Conservation (phyloP, 2,888 invertebrate species). For the Hypolimnas misippus region DNA sequence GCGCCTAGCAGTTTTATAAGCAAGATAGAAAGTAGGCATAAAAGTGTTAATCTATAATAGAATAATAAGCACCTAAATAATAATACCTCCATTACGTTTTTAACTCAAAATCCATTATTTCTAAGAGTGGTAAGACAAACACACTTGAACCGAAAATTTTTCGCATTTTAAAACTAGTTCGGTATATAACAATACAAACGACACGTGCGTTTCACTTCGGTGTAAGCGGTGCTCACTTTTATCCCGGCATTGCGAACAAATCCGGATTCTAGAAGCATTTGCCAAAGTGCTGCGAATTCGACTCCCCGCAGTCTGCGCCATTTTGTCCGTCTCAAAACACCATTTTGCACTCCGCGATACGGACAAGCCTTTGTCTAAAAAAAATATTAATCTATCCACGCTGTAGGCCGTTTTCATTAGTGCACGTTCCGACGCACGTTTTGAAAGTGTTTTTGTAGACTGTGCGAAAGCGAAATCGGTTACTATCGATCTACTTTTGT, state of each 20-base stretch:
- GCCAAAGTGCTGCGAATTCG: slow-evolving; percentile 67
- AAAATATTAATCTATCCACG: slow-evolving; percentile 45
- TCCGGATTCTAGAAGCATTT: slow-evolving; percentile 75
- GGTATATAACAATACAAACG: neutral
- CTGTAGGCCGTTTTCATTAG: slow-evolving; percentile 44
- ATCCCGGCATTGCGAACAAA: slow-evolving; percentile 65
- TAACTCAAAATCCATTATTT: too few relatives aligned
- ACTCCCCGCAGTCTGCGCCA: slow-evolving; percentile 60
- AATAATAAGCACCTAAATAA: too few relatives aligned
- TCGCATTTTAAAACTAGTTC: neutral
- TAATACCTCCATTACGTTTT: too few relatives aligned
- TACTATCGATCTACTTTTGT: slow-evolving; percentile 29
- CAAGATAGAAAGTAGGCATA: too few relatives aligned
- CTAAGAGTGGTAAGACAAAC: too few relatives aligned
- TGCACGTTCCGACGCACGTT: slow-evolving; percentile 33
- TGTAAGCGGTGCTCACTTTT: slow-evolving; percentile 56
- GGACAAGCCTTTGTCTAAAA: slow-evolving; percentile 47
- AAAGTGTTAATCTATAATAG: too few relatives aligned
- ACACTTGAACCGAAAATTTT: neutral
- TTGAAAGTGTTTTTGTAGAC: slow-evolving; percentile 18
- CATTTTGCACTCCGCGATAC: slow-evolving; percentile 69
- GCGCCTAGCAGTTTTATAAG: too few relatives aligned
- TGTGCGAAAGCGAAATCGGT: slow-evolving; percentile 36
- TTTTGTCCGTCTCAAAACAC: slow-evolving; percentile 70
- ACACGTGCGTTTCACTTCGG: slow-evolving; percentile 40